These are phyloP conservation scores for Bovichtus variegatus DNA, from an alignment of 2,797 vertebrate species.

Conservation along the genomic window DNA sequence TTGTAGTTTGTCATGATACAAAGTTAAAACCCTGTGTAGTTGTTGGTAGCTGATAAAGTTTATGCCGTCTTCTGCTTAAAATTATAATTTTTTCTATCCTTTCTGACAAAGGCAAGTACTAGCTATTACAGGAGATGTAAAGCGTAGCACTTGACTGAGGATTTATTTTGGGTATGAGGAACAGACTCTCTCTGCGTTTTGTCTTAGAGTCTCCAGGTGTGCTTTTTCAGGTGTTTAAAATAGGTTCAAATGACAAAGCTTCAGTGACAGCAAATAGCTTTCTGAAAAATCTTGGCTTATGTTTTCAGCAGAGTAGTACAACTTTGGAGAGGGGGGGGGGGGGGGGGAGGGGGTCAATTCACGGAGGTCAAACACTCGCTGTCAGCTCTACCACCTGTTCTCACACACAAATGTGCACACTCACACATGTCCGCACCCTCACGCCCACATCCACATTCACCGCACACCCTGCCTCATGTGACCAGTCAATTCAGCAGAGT, in stretches of 20 bases:
- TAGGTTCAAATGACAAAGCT: slow-evolving; percentile 8
- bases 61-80: neutral
- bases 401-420: slow-evolving; percentile 33
- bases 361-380: slow-evolving; percentile 71
- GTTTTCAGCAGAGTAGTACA: slow-evolving; percentile 22
- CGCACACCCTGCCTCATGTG: slow-evolving; percentile 46
- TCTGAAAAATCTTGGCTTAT: neutral
- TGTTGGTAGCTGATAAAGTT: slow-evolving; percentile 1
- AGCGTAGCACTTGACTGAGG: neutral
- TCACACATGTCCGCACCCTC: slow-evolving; percentile 40
- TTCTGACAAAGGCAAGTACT: neutral
- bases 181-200: slow-evolving; percentile 8
- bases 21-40: neutral
- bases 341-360: slow-evolving; percentile 35
- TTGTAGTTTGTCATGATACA: neutral
- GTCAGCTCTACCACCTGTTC: slow-evolving; percentile 78
- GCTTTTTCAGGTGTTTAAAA: slow-evolving; percentile 38
- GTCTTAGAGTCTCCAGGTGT: neutral
- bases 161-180: neutral
- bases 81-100: neutral
- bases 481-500: slow-evolving; percentile 36
- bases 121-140: neutral
- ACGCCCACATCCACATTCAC: slow-evolving; percentile 50
- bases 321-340: slow-evolving; percentile 6
- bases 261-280: slow-evolving; percentile 14